Percentiles rank a stretch among this genome's conserved stretches.
Evolutionary conservation across 2,113 vertebrate species (phyloP).

Genomic region (cattle (Bos taurus)): DNA sequence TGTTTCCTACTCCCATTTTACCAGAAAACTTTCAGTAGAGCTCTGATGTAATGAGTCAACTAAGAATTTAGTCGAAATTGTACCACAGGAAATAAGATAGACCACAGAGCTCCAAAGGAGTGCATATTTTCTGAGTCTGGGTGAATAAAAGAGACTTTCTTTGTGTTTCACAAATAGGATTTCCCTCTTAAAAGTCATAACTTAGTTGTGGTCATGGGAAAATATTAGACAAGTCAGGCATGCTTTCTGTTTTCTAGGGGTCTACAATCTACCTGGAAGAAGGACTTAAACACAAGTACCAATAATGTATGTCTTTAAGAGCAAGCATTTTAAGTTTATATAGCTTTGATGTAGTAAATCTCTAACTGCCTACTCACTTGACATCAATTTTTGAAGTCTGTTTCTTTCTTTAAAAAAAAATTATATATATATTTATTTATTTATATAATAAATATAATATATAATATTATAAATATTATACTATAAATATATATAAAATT

Average conservation of each 20-base stretch:
- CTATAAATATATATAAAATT: too few relatives aligned
- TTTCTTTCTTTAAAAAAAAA: not conserved
- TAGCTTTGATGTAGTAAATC: not conserved
- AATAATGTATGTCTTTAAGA: not conserved
- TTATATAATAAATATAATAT: too few relatives aligned
- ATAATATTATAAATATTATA: too few relatives aligned
- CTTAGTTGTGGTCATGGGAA: not conserved
- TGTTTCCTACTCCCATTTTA: not conserved
- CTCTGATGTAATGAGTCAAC: not conserved
- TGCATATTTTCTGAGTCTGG: not conserved
- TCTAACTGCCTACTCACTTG: not conserved
- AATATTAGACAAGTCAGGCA: not conserved
- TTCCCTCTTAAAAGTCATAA: not conserved
- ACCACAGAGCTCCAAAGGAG: not conserved
- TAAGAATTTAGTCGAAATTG: not conserved
- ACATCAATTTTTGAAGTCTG: not conserved
- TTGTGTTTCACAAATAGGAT: not conserved
- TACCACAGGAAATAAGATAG: not conserved
- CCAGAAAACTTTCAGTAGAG: not conserved
- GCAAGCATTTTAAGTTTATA: not conserved
- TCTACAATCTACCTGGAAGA: not conserved
- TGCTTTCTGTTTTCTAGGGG: not conserved
- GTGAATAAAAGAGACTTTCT: not conserved
- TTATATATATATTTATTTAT: too few relatives aligned
- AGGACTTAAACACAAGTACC: not conserved